These are phyloP conservation scores for Andrena hattorfiana DNA, from an alignment of 2,888 invertebrate species.

Conservation along the genomic window DNA sequence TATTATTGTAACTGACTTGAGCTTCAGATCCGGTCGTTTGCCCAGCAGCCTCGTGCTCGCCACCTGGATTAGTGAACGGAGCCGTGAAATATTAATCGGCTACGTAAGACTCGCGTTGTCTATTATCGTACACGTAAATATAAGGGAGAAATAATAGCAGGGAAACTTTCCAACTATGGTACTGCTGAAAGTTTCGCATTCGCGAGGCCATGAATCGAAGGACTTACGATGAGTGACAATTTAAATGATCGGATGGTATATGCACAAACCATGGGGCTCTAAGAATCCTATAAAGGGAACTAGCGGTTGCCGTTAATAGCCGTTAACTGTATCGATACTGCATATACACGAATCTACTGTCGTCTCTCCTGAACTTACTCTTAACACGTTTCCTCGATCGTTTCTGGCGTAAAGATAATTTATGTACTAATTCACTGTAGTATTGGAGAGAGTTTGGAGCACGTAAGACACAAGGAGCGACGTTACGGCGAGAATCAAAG, in stretches of 20 bases:
- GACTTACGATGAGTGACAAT: neutral
- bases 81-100: neutral
- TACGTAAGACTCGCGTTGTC: too few species aligned
- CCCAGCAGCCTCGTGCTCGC: slow-evolving; percentile 93
- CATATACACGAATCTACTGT: slow-evolving; percentile 40
- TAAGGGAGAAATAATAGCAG: neutral
- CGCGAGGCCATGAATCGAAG: neutral
- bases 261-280: neutral
- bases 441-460: neutral
- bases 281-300: neutral
- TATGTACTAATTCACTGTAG: neutral
- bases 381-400: slow-evolving; percentile 73
- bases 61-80: slow-evolving; percentile 86
- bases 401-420: slow-evolving; percentile 71
- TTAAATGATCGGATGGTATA: neutral
- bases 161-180: slow-evolving; percentile 16
- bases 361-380: slow-evolving; percentile 74
- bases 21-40: slow-evolving; percentile 92
- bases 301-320: slow-evolving; percentile 7
- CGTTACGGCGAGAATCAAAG: neutral
- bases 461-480: too few species aligned
- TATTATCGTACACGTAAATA: neutral
- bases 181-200: neutral
- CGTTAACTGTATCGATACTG: neutral
- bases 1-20: slow-evolving; percentile 95